These are phyloP conservation scores for Trichogramma pretiosum DNA, from an alignment of 1,140 invertebrate species.

Conservation along the genomic window DNA sequence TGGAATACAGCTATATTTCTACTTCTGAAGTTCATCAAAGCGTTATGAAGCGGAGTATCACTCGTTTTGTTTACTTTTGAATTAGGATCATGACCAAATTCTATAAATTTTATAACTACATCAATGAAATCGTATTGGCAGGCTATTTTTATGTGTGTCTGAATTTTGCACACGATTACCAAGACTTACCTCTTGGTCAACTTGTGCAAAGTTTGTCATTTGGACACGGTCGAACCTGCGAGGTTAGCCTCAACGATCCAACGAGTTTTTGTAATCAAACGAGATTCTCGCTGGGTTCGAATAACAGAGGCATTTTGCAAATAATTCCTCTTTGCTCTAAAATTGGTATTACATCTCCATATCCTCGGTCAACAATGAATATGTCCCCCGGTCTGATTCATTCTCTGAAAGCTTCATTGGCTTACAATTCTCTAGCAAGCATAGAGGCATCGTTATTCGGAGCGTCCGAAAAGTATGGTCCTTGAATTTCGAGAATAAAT, in stretches of 20 bases:
- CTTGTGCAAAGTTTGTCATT: too few species aligned
- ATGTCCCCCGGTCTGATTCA: conserved; percentile 12
- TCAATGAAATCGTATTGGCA: too few species aligned
- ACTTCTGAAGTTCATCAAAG: too few species aligned
- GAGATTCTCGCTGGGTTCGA: neutral
- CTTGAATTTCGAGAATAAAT: conserved; percentile 19
- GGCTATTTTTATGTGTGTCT: too few species aligned
- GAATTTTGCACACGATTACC: too few species aligned
- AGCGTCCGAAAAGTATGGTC: too few species aligned
- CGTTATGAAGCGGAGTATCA: too few species aligned
- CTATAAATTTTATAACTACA: conserved; percentile 41
- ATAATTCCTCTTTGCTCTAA: neutral
- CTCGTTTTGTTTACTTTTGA: too few species aligned
- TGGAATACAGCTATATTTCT: too few species aligned
- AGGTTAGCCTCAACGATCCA: conserved; percentile 21
- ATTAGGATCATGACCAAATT: too few species aligned
- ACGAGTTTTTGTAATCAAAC: conserved; percentile 17
- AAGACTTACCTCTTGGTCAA: too few species aligned
- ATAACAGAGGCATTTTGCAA: conserved; percentile 4
- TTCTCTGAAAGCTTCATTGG: conserved; percentile 3
- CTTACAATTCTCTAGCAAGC: conserved; percentile 7
- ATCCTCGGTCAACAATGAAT: conserved; percentile 10
- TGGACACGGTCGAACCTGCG: too few species aligned
- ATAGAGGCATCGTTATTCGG: conserved; percentile 21
- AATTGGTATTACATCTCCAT: neutral